Base-by-base conservation (phyloP, 2,888 invertebrate genomes). In the Coelopa pilipes region DNA sequence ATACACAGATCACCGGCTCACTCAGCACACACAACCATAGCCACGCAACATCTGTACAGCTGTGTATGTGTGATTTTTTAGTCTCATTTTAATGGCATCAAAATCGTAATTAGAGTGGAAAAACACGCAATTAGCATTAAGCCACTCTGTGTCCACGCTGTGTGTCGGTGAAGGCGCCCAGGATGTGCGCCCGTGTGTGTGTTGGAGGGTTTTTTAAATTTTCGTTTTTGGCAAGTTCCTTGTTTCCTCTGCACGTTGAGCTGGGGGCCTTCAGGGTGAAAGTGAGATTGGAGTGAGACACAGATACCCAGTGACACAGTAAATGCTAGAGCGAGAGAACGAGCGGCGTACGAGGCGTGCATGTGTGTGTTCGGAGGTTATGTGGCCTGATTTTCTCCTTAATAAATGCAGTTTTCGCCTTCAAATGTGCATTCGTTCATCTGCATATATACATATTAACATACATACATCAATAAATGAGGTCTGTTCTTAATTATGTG, bases 111-210 rank as follows among this genome's bases (percentile, higher is more conserved):
- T 49, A 60, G 60, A 70, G 59, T 47, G 59, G 59, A 60, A 70
- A 70, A 60, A 70, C 59, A 70, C 59, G 60, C 59, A 70, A 70
- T 59, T 59, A 59, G 59, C 59, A 59, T 70, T 59, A 59, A 59
- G 70, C 19, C n/a, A 13, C 21, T 15, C 21, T 47, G 70, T 17
- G 34, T 24, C 13, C 17, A 12, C 12, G 62, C 63, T 63, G 45
- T 62, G 68, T 53, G 60, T 21, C 15, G 53, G 19, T 55, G 46
- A 17, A n/a, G 34, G 21, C 49, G 53, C 62, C 24, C 60, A n/a
- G 46, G 15, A n/a, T n/a, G n/a, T n/a, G n/a, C n/a, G n/a, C n/a
- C n/a, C n/a, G 13, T 60, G 60, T 45, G 45, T 34, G 45, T 15
- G 24, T 62, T 21, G 21, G 34, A n/a, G n/a, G 34, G n/a, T 34